Conservation (phyloP, 2,113 vertebrate species). For the Climacteris rufus region DNA sequence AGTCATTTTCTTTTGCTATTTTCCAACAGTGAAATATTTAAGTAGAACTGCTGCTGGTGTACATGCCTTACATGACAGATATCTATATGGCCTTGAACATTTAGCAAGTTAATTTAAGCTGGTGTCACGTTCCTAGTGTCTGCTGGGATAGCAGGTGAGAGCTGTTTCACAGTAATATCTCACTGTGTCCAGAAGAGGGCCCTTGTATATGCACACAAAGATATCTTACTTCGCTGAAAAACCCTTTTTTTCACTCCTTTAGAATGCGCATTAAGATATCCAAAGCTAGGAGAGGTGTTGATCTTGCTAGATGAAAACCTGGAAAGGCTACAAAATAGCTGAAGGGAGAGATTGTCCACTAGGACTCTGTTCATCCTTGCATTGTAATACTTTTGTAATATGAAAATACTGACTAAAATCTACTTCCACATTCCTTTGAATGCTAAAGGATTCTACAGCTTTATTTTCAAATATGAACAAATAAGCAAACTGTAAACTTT, state of each 20-base stretch:
- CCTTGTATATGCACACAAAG: neutral
- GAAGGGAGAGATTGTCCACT: neutral
- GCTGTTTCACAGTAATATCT: neutral
- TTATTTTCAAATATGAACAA: neutral
- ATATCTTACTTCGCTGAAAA: neutral
- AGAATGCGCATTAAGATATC: neutral
- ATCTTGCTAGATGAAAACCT: neutral
- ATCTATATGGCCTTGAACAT: neutral
- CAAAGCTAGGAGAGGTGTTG: neutral
- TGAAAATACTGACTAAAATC: neutral
- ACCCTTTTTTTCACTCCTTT: neutral
- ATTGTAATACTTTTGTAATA: neutral
- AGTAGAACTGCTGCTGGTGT: neutral
- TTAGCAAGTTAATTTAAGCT: neutral
- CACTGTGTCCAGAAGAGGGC: neutral
- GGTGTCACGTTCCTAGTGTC: neutral
- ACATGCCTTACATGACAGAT: neutral
- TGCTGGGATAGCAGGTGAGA: neutral
- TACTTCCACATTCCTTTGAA: neutral
- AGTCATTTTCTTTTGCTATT: neutral
- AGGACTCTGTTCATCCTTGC: neutral
- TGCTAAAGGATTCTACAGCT: neutral
- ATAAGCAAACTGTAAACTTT: neutral
- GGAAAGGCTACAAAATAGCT: neutral
- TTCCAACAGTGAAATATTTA: neutral